These are phyloP conservation scores for Aphis gossypii DNA, from an alignment of 1,140 invertebrate genomes.

Conservation along the genomic window DNA sequence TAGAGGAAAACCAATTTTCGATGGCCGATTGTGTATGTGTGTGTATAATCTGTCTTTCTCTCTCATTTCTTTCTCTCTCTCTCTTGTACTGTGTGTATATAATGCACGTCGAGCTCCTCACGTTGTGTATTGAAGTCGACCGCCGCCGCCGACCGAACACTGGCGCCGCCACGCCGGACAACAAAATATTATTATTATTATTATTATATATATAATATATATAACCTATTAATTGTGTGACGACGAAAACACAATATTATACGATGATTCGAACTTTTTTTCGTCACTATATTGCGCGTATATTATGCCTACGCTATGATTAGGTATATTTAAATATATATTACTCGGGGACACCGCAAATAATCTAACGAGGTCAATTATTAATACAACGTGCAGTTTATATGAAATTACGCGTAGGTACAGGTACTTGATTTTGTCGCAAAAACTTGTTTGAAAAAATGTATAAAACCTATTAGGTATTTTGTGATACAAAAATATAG, in stretches of 20 bases:
- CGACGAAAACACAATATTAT: constrained; percentile 30
- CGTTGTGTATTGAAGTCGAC: constrained; percentile 37
- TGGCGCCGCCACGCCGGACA: constrained; percentile 38
- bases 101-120: not conserved
- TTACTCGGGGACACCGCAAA: not conserved
- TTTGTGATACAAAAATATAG: not conserved
- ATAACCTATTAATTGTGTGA: not conserved
- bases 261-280: constrained; percentile 50
- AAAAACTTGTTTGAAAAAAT: not conserved
- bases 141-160: constrained; percentile 27
- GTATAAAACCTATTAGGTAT: not conserved
- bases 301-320: not conserved
- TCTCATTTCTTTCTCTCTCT: not conserved
- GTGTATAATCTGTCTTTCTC: not conserved
- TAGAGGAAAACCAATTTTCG: constrained; percentile 56
- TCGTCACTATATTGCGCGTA: not conserved
- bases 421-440: not conserved
- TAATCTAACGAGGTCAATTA: not conserved
- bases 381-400: not conserved
- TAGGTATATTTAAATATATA: constrained; percentile 6
- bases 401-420: not conserved
- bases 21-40: constrained; percentile 22
- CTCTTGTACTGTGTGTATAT: not conserved
- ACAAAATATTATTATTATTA: not conserved
- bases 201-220: not conserved